phyloP scores from a whole-genome alignment of 2,797 vertebrate genomes.

The Eremophila alpestris region DNA sequence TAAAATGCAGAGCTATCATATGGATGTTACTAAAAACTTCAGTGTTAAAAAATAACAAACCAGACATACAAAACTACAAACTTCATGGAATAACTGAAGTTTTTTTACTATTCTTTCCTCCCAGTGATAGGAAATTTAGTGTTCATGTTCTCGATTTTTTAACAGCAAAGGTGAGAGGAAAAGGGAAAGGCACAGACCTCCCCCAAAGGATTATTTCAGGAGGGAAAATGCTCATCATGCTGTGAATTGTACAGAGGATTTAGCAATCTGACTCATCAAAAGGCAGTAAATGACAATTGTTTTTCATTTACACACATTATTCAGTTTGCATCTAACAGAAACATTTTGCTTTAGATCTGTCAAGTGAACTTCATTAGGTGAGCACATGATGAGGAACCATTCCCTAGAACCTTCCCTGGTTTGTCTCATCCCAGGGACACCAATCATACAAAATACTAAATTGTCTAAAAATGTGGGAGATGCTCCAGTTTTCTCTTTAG shows the following conservation, averaged over 20 bases:
- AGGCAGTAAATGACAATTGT: not conserved
- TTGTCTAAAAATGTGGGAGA: not conserved
- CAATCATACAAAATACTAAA: not conserved
- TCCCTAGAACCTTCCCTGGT: not conserved
- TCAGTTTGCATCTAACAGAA: not conserved
- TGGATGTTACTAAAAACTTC: not conserved
- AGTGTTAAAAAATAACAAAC: not conserved
- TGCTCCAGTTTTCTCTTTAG: not conserved
- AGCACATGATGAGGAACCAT: not conserved
- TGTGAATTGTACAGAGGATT: not conserved
- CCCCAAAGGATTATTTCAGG: not conserved
- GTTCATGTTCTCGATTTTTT: not conserved
- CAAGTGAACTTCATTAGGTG: not conserved
- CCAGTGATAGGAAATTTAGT: not conserved
- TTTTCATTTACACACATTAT: not conserved
- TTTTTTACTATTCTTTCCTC: not conserved
- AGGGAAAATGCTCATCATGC: not conserved
- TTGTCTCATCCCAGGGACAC: not conserved
- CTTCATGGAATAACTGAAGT: not conserved
- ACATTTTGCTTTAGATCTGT: not conserved
- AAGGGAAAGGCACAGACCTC: not conserved
- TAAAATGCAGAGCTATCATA: not conserved
- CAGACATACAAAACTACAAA: not conserved
- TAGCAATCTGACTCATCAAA: not conserved
- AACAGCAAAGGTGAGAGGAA: not conserved